Evolutionary conservation across 2,113 vertebrate species (phyloP).

Genomic region (Cyanoramphus novaezelandiae): DNA sequence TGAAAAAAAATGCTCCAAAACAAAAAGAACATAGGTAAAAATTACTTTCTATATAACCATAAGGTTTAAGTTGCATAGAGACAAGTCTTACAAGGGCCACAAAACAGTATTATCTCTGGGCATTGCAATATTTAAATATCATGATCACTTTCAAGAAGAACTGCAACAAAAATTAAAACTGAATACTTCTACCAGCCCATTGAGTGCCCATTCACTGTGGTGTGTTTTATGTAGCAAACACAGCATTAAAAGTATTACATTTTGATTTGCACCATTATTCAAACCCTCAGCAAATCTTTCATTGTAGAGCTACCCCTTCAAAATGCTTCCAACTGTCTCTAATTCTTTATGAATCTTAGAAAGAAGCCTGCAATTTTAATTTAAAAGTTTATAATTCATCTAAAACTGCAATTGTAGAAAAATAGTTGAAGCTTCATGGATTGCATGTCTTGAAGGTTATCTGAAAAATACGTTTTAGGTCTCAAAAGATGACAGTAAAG

Average conservation of each 20-base stretch:
- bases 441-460: neutral
- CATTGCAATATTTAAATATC: neutral
- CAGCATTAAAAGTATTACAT: neutral
- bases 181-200: neutral
- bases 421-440: neutral
- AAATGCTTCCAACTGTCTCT: conserved; percentile 43
- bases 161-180: neutral
- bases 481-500: neutral
- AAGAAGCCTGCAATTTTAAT: conserved; percentile 38
- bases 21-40: neutral
- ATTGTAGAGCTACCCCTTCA: neutral
- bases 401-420: conserved; percentile 27
- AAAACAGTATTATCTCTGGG: neutral
- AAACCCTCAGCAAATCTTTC: conserved; percentile 14
- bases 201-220: neutral
- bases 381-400: conserved; percentile 36
- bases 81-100: neutral
- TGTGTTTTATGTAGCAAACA: neutral
- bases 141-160: neutral
- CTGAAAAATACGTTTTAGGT: neutral
- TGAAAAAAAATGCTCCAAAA: neutral
- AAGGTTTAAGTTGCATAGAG: neutral
- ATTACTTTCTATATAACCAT: neutral
- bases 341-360: conserved; percentile 32
- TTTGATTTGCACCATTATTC: conserved; percentile 4